These are phyloP conservation scores for Tenthredo amoena DNA, from an alignment of 2,888 invertebrate genomes.

Conservation along the genomic window DNA sequence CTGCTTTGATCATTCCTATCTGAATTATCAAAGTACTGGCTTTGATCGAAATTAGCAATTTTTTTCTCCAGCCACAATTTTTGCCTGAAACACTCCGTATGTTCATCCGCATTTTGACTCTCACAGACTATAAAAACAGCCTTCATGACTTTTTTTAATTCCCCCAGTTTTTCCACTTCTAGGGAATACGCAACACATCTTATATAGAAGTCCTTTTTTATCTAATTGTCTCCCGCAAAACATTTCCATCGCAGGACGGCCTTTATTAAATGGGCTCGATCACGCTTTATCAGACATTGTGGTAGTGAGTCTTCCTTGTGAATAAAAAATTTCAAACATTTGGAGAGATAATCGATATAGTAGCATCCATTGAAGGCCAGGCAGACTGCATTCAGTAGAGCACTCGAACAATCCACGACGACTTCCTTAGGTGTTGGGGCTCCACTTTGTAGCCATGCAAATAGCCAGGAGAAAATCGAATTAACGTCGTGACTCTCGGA, in stretches of 20 bases:
- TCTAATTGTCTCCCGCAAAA: slow-evolving; percentile 32
- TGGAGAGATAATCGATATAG: slow-evolving; percentile 37
- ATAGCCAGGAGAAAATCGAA: slow-evolving; percentile 27
- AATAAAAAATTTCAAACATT: slow-evolving; percentile 10
- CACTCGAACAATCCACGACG: slow-evolving; percentile 50
- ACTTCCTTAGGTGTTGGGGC: slow-evolving; percentile 43
- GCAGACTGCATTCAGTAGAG: slow-evolving; percentile 52
- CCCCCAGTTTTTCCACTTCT: background rate
- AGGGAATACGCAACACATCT: slow-evolving; percentile 28
- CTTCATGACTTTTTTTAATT: background rate
- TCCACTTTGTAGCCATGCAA: slow-evolving; percentile 21
- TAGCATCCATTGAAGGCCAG: slow-evolving; percentile 40
- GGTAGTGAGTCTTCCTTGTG: background rate
- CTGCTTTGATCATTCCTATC: too few relatives aligned
- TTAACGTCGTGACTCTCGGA: slow-evolving; percentile 8
- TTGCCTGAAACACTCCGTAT: background rate
- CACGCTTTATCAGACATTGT: slow-evolving; percentile 36
- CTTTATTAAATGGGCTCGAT: slow-evolving; percentile 52
- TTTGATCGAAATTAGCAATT: too few relatives aligned
- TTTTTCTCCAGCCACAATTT: background rate
- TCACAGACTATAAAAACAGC: slow-evolving; percentile 7
- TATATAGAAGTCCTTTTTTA: slow-evolving; percentile 51
- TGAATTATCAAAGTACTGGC: too few relatives aligned
- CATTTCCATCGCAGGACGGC: slow-evolving; percentile 33
- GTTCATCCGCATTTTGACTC: background rate